phyloP scores from a whole-genome alignment of 1,140 invertebrate genomes.

The Cyrtorhinus lividipennis region DNA sequence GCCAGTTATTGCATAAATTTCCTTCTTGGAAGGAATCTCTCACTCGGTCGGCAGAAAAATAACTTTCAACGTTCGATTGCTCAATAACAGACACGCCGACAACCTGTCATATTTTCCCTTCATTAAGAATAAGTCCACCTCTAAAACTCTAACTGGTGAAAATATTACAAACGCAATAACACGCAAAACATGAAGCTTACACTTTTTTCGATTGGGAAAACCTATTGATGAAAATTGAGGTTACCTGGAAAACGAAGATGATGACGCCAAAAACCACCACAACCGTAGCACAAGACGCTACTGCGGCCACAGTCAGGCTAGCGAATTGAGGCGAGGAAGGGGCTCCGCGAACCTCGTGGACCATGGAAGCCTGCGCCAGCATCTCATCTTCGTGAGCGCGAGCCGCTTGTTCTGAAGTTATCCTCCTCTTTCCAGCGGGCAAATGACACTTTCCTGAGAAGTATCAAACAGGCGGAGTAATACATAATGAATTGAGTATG shows the following conservation, averaged over 20 bases:
- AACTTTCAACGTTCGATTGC: too few relatives aligned
- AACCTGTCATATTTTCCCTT: too few relatives aligned
- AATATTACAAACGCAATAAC: too few relatives aligned
- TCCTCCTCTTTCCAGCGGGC: constrained; percentile 56
- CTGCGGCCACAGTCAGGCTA: constrained; percentile 28
- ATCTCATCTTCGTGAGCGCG: constrained; percentile 30
- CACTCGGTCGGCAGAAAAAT: too few relatives aligned
- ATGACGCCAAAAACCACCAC: constrained; percentile 48
- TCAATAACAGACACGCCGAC: too few relatives aligned
- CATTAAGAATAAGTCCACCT: too few relatives aligned
- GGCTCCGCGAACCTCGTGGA: constrained; percentile 34
- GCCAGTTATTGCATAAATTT: too few relatives aligned
- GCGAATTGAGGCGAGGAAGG: constrained; percentile 35
- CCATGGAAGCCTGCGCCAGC: constrained; percentile 29
- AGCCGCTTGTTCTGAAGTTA: constrained; percentile 30
- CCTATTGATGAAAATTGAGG: background rate
- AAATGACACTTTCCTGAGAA: constrained; percentile 32
- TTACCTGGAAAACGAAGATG: constrained; percentile 51
- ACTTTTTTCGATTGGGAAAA: too few relatives aligned
- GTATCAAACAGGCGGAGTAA: constrained; percentile 24
- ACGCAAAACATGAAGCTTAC: background rate
- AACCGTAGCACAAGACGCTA: constrained; percentile 46
- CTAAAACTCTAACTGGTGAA: too few relatives aligned
- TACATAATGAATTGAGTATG: too few relatives aligned
- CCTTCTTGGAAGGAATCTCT: too few relatives aligned